These are phyloP conservation scores for Oligia latruncula DNA, from an alignment of 2,888 invertebrate species.

Conservation along the genomic window DNA sequence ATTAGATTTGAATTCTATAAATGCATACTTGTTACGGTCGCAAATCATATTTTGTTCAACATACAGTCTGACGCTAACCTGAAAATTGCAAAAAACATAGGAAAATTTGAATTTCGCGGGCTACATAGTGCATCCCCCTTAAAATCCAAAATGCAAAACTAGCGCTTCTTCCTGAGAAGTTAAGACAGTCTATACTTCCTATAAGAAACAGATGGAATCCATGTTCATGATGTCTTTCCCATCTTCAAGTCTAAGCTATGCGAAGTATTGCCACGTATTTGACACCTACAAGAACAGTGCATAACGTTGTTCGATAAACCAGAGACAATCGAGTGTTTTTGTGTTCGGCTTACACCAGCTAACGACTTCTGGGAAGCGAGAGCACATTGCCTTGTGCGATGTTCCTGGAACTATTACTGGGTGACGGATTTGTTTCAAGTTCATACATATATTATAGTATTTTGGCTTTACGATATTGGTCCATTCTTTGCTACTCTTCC, in stretches of 20 bases:
- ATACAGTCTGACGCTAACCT: too few relatives aligned
- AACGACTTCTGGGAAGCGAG: constrained; percentile 60
- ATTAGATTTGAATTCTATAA: too few relatives aligned
- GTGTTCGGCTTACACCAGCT: constrained; percentile 45
- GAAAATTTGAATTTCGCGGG: background rate
- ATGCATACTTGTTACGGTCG: too few relatives aligned
- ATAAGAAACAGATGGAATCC: background rate
- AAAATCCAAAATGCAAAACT: too few relatives aligned
- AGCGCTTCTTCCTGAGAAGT: background rate
- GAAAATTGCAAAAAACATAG: too few relatives aligned
- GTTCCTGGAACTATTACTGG: constrained; percentile 56
- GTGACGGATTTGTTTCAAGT: constrained; percentile 53
- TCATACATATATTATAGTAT: constrained; percentile 10
- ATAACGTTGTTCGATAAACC: constrained; percentile 38
- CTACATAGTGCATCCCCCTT: too few relatives aligned
- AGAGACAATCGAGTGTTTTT: constrained; percentile 59
- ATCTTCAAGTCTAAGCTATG: constrained; percentile 15
- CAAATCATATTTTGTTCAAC: too few relatives aligned
- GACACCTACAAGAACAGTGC: constrained; percentile 48
- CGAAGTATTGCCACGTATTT: constrained; percentile 23
- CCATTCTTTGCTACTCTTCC: background rate
- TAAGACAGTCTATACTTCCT: background rate
- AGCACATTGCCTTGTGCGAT: constrained; percentile 31
- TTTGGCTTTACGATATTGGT: background rate
- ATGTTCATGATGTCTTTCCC: constrained; percentile 25